phyloP scores from a whole-genome alignment of 2,888 invertebrate genomes.

The Cephus sareptanus region DNA sequence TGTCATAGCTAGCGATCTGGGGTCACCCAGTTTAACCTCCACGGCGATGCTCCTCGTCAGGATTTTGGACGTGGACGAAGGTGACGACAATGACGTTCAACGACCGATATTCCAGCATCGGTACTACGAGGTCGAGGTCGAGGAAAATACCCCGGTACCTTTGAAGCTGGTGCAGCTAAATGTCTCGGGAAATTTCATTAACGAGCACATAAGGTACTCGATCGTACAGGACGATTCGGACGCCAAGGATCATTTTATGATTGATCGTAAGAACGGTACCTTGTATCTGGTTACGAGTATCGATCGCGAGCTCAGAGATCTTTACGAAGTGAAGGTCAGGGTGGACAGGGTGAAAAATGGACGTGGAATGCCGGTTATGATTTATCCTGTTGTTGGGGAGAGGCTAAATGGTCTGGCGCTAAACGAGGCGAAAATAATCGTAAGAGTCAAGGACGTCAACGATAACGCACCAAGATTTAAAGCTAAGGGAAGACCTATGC shows the following conservation, averaged over 20 bases:
- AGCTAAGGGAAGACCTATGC: constrained; percentile 80
- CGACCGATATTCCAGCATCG: constrained; percentile 71
- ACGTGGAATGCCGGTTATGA: constrained; percentile 78
- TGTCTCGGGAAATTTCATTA: constrained; percentile 75
- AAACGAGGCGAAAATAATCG: constrained; percentile 84
- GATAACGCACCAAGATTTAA: constrained; percentile 85
- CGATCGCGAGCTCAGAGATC: constrained; percentile 78
- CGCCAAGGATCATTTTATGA: constrained; percentile 74
- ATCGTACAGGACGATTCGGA: constrained; percentile 72
- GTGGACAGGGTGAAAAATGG: constrained; percentile 72
- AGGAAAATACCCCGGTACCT: constrained; percentile 84
- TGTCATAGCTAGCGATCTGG: constrained; percentile 86
- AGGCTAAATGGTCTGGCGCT: constrained; percentile 75
- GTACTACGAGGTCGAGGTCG: constrained; percentile 85
- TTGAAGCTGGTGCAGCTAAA: constrained; percentile 81
- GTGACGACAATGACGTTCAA: constrained; percentile 62
- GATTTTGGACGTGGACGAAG: constrained; percentile 76
- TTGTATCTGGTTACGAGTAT: constrained; percentile 79
- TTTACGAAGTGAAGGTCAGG: constrained; percentile 72
- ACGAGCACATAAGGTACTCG: constrained; percentile 73
- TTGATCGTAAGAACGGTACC: constrained; percentile 82
- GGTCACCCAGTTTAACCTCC: constrained; percentile 84
- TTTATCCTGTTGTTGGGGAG: constrained; percentile 82
- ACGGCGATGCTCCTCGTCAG: constrained; percentile 79
- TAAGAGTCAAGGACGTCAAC: constrained; percentile 83